Evolutionary conservation across 1,140 invertebrate species (phyloP).

Genomic region (Aphidius gifuensis): DNA sequence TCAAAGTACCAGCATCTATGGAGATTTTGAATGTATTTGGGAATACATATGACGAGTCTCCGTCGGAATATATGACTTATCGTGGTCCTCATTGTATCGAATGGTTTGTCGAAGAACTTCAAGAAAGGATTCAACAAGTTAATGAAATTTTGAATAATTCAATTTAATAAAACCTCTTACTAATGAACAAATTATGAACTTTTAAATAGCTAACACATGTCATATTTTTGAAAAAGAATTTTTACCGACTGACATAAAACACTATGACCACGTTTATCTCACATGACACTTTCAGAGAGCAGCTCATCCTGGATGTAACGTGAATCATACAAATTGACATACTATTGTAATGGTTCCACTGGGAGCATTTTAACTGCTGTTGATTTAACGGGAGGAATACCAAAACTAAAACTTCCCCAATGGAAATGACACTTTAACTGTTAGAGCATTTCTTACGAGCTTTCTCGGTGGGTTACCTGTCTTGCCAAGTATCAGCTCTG

Average conservation of each 20-base stretch:
- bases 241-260: constrained; percentile 22
- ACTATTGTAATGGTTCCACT: too few species aligned
- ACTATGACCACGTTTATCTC: constrained; percentile 39
- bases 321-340: constrained; percentile 13
- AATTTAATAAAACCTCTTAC: too few species aligned
- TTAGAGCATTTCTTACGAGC: too few species aligned
- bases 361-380: too few species aligned
- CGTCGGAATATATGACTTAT: constrained; percentile 37
- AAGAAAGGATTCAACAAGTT: not conserved
- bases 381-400: too few species aligned
- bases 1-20: not conserved
- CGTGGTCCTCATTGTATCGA: constrained; percentile 35
- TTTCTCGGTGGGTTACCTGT: too few species aligned
- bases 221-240: too few species aligned
- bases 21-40: not conserved
- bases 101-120: constrained; percentile 29
- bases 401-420: too few species aligned
- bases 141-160: not conserved
- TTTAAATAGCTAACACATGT: too few species aligned
- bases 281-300: constrained; percentile 27
- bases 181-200: not conserved
- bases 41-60: constrained; percentile 36
- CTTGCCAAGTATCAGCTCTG: too few species aligned
- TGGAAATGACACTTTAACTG: too few species aligned
- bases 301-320: constrained; percentile 23